phyloP scores from a whole-genome alignment of 1,140 invertebrate species.

The Brachionus angularis region DNA sequence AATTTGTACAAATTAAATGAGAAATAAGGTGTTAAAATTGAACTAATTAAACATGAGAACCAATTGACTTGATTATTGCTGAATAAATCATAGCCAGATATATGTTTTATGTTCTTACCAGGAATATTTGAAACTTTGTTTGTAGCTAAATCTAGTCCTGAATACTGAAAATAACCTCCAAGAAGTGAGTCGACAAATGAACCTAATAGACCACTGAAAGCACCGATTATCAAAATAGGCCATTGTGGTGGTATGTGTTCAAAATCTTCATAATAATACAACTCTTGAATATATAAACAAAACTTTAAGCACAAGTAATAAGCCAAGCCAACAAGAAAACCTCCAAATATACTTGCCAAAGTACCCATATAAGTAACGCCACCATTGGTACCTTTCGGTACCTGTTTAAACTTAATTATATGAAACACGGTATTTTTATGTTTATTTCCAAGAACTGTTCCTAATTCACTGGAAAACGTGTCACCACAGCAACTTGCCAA shows the following conservation, averaged over 20 bases:
- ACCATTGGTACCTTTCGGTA: constrained; percentile 29
- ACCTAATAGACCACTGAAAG: constrained; percentile 13
- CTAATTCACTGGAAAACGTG: constrained; percentile 23
- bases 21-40: constrained; percentile 3
- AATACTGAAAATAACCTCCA: constrained; percentile 15
- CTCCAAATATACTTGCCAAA: not conserved
- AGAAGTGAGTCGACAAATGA: constrained; percentile 16
- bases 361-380: not conserved
- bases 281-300: not conserved
- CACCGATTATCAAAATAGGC: not conserved
- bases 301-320: constrained; percentile 6
- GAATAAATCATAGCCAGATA: constrained; percentile 24
- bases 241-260: not conserved
- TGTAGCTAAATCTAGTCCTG: not conserved
- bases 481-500: constrained; percentile 6
- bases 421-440: constrained; percentile 10
- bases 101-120: not conserved
- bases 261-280: not conserved
- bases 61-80: constrained; percentile 33
- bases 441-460: constrained; percentile 12
- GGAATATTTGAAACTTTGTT: not conserved
- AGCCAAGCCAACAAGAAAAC: constrained; percentile 4
- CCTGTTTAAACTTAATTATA: constrained; percentile 17
- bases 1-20: constrained; percentile 13
- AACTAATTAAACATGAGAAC: constrained; percentile 1